Conservation (phyloP, 2,888 invertebrate genomes). For the Oligia latruncula region DNA sequence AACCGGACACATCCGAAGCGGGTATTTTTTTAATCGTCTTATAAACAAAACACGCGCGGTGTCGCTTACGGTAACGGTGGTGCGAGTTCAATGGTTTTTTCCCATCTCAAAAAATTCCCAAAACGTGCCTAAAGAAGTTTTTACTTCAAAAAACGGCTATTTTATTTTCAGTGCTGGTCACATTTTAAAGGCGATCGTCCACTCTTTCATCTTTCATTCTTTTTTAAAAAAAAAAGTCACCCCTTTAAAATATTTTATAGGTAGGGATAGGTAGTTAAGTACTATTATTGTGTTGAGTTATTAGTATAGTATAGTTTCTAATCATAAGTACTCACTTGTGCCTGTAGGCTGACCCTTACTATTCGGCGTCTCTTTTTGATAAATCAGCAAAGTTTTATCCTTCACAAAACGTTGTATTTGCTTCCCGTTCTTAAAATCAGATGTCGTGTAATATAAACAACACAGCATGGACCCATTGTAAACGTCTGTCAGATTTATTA, state of each 20-base stretch:
- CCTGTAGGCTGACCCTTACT: not conserved
- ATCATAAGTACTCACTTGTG: constrained; percentile 7
- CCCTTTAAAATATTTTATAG: too few species aligned
- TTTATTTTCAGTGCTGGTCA: not conserved
- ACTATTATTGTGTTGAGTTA: not conserved
- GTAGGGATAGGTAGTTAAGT: not conserved
- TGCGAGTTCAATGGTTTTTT: too few species aligned
- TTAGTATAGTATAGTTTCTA: not conserved
- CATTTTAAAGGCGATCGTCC: not conserved
- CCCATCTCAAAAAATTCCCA: too few species aligned
- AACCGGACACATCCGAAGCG: too few species aligned
- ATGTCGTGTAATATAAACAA: constrained; percentile 18
- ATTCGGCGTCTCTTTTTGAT: not conserved
- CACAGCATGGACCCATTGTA: constrained; percentile 24
- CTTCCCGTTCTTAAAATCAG: not conserved
- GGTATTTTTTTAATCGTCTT: too few species aligned
- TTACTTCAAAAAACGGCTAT: not conserved
- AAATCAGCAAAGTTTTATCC: constrained; percentile 15
- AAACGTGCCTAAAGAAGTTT: too few species aligned
- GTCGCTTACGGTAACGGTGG: too few species aligned
- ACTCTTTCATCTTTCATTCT: not conserved
- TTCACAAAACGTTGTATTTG: constrained; percentile 11
- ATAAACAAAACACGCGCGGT: too few species aligned
- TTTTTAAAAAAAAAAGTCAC: too few species aligned
- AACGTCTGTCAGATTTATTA: not conserved